phyloP scores from a whole-genome alignment of 2,113 vertebrate species.

The Apeltes quadracus region DNA sequence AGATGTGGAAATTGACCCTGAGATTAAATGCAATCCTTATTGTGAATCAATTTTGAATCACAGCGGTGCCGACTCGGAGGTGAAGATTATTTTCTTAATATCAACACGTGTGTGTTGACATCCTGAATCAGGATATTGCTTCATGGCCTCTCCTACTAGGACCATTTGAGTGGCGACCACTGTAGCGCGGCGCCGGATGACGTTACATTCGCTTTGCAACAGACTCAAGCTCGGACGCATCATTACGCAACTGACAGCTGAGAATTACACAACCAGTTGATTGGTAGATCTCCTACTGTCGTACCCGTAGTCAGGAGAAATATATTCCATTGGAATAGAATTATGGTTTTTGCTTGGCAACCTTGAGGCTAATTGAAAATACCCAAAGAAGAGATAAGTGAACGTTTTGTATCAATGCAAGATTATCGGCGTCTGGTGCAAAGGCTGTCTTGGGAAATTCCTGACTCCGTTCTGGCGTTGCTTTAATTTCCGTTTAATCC shows the following conservation, averaged over 20 bases:
- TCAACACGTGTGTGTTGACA: neutral
- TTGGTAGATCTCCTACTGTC: neutral
- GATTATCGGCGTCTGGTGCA: conserved; percentile 46
- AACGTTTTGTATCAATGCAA: conserved; percentile 34
- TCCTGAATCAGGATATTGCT: neutral
- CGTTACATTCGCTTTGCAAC: neutral
- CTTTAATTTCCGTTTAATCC: conserved; percentile 71
- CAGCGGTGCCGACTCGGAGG: no score
- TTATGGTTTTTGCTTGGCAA: neutral
- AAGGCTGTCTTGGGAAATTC: conserved; percentile 63
- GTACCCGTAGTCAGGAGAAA: neutral
- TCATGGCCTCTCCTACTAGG: neutral
- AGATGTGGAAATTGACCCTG: conserved; percentile 17
- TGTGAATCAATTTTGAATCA: conserved; percentile 15
- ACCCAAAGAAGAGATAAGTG: conserved; percentile 24
- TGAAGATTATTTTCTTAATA: no score
- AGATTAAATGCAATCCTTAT: neutral
- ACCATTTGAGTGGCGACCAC: neutral
- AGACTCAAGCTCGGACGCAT: neutral
- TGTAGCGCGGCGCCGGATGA: neutral
- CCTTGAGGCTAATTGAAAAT: conserved; percentile 10
- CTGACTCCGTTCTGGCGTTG: conserved; percentile 36
- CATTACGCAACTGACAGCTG: neutral
- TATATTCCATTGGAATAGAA: neutral
- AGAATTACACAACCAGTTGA: neutral